Percentiles rank a stretch among this genome's conserved stretches.
phyloP scores from a whole-genome alignment of 2,113 vertebrate species.

The Dunckerocampus dactyliophorus region DNA sequence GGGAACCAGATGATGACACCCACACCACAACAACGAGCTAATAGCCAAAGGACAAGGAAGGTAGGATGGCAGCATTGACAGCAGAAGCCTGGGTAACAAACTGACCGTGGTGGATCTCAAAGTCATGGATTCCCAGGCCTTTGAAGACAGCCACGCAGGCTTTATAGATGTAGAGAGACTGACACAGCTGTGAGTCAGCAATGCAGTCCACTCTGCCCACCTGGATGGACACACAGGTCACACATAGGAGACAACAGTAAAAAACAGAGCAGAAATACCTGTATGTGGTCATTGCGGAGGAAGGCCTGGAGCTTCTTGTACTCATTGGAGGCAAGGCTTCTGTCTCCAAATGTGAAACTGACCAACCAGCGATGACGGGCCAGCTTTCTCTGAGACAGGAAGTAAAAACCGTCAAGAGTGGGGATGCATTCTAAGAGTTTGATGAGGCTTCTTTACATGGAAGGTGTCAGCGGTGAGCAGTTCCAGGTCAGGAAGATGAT shows the following conservation, averaged over 20 bases:
- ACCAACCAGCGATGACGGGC: constrained; percentile 91
- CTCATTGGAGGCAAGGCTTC: constrained; percentile 70
- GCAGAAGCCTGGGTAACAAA: background rate
- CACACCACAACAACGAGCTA: background rate
- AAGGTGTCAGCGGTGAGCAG: constrained; percentile 76
- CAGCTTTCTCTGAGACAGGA: constrained; percentile 74
- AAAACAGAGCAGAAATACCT: constrained; percentile 66
- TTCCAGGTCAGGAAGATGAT: constrained; percentile 85
- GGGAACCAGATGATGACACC: background rate
- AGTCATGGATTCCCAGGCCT: constrained; percentile 88
- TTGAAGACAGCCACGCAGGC: constrained; percentile 90
- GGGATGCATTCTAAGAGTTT: background rate
- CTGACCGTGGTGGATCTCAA: constrained; percentile 96
- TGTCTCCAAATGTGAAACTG: constrained; percentile 85
- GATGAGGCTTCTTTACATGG: constrained; percentile 71
- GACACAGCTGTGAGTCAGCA: constrained; percentile 76
- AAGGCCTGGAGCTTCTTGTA: constrained; percentile 89
- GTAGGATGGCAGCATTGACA: background rate
- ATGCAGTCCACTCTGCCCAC: constrained; percentile 88
- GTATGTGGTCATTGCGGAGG: constrained; percentile 87
- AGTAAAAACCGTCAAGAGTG: background rate
- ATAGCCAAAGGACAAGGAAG: background rate
- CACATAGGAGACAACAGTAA: background rate
- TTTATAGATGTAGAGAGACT: constrained; percentile 85
- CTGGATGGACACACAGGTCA: constrained; percentile 62